A percentile compares a stretch with the other conserved stretches of the same genome.
Evolutionary conservation across 2,113 vertebrate species (phyloP).

Genomic region (Marcusenius ussheri): DNA sequence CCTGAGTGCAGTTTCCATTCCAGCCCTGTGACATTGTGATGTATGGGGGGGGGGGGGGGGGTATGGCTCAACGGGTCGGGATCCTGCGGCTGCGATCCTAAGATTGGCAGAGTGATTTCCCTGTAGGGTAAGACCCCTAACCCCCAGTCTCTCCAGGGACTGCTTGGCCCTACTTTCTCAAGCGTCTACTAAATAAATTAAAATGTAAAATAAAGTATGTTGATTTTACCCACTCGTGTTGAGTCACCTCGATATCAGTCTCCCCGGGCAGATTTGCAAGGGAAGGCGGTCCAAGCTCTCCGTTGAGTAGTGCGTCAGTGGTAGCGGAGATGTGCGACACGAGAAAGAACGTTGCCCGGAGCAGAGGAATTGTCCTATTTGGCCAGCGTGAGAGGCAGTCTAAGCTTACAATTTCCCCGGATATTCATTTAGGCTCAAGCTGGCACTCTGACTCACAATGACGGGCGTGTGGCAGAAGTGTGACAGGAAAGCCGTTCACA

Average conservation of each 20-base stretch:
- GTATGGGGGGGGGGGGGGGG: background rate
- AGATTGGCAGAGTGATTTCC: background rate
- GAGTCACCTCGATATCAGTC: background rate
- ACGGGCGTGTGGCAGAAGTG: background rate
- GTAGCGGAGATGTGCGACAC: background rate
- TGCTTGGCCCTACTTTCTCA: background rate
- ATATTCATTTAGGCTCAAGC: background rate
- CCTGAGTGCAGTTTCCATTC: background rate
- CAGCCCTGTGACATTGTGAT: background rate
- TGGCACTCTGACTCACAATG: background rate
- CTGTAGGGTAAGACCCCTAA: background rate
- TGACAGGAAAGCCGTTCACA: background rate
- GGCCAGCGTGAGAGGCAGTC: constrained; percentile 35
- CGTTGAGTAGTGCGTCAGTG: constrained; percentile 25
- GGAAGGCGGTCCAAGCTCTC: constrained; percentile 34
- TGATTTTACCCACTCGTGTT: background rate
- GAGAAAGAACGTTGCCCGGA: constrained; percentile 4
- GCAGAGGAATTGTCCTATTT: constrained; percentile 11
- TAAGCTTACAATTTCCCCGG: background rate
- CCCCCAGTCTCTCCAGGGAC: background rate
- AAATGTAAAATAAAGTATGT: background rate
- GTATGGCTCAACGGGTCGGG: background rate
- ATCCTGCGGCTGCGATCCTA: background rate
- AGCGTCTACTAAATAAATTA: background rate
- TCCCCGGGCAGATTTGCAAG: constrained; percentile 37